phyloP scores from a whole-genome alignment of 1,140 invertebrate genomes.

The Apis mellifera region DNA sequence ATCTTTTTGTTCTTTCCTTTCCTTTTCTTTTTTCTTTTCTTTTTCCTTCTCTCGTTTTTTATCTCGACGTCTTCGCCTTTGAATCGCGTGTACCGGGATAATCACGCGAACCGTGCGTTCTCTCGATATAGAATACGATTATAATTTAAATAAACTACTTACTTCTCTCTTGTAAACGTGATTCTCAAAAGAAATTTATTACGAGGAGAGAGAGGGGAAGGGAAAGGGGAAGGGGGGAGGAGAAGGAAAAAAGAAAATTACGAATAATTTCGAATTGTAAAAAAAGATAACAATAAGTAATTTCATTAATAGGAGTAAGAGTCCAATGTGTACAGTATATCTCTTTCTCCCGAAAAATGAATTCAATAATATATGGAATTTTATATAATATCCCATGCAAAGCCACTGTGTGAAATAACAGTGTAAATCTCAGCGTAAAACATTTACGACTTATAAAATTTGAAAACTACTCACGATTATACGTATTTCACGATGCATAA shows the following conservation, averaged over 20 bases:
- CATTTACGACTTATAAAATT: background rate
- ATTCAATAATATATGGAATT: too few species aligned
- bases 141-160: background rate
- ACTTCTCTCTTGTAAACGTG: background rate
- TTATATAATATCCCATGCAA: too few species aligned
- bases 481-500: background rate
- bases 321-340: background rate
- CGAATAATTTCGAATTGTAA: too few species aligned
- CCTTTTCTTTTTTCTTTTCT: background rate
- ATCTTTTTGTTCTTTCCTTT: background rate
- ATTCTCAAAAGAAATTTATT: too few species aligned
- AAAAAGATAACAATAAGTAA: too few species aligned
- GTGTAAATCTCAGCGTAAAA: background rate
- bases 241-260: too few species aligned
- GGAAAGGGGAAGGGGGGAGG: too few species aligned
- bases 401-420: background rate
- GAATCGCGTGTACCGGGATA: background rate
- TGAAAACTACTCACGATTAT: background rate
- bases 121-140: background rate
- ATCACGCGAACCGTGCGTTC: background rate
- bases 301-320: background rate
- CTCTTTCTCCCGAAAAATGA: background rate
- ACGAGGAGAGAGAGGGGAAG: too few species aligned
- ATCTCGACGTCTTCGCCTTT: background rate
- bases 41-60: background rate